These are phyloP conservation scores for Athripsodes cinereus DNA, from an alignment of 2,888 invertebrate genomes.

Conservation along the genomic window DNA sequence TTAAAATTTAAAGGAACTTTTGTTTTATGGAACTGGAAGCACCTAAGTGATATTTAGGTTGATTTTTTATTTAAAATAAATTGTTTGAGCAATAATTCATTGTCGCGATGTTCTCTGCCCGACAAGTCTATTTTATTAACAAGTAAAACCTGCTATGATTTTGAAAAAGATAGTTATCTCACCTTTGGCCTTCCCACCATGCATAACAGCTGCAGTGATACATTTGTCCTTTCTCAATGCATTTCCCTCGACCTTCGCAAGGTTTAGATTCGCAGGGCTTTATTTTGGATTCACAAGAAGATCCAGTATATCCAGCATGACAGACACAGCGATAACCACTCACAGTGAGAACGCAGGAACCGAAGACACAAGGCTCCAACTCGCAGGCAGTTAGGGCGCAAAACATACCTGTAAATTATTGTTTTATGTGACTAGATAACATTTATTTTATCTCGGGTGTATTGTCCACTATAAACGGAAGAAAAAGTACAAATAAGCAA, in stretches of 20 bases:
- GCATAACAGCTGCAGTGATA: conserved; percentile 70
- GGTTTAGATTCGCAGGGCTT: conserved; percentile 67
- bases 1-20: too few species aligned
- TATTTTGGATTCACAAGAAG: conserved; percentile 60
- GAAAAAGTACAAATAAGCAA: too few species aligned
- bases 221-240: conserved; percentile 57
- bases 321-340: conserved; percentile 58
- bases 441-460: too few species aligned
- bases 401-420: conserved; percentile 61
- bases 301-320: conserved; percentile 60
- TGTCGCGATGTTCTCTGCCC: too few species aligned
- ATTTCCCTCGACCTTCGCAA: conserved; percentile 70
- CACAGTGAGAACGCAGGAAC: conserved; percentile 53
- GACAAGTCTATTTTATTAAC: too few species aligned
- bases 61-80: too few species aligned
- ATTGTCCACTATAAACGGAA: too few species aligned
- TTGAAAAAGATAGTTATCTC: background rate
- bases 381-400: conserved; percentile 73
- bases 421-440: too few species aligned
- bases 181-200: conserved; percentile 62
- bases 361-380: conserved; percentile 61
- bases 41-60: too few species aligned
- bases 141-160: too few species aligned
- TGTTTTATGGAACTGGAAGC: too few species aligned
- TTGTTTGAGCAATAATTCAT: too few species aligned